These are phyloP conservation scores for Hydropsyche betteni DNA, from an alignment of 2,888 invertebrate species.

Conservation along the genomic window DNA sequence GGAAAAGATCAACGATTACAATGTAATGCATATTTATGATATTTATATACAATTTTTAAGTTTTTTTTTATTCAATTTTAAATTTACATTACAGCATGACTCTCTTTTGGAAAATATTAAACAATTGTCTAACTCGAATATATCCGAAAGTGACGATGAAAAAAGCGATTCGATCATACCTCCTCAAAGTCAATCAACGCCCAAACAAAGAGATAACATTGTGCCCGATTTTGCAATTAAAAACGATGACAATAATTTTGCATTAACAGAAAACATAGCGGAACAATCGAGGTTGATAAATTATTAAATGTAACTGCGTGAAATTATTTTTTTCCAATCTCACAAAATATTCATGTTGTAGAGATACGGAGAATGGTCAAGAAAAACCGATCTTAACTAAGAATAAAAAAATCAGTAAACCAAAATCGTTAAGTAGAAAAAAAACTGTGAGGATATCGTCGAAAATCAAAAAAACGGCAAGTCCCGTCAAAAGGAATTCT, in stretches of 20 bases:
- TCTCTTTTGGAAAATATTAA: slow-evolving; percentile 3
- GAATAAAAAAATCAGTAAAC: no score
- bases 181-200: neutral
- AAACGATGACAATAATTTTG: no score
- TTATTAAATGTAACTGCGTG: no score
- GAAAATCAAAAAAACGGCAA: neutral
- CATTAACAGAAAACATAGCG: no score
- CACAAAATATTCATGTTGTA: no score
- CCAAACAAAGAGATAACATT: neutral
- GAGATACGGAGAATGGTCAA: no score
- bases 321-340: no score
- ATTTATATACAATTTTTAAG: neutral
- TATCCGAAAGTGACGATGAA: neutral
- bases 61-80: neutral
- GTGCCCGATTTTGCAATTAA: no score
- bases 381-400: no score
- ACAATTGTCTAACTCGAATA: neutral
- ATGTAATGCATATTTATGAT: neutral
- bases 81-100: neutral
- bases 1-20: neutral
- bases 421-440: neutral
- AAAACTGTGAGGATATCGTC: neutral
- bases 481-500: neutral
- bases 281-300: no score
- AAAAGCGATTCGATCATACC: neutral